These are phyloP conservation scores for Eptesicus fuscus DNA, from an alignment of 2,113 vertebrate genomes.

Conservation along the genomic window DNA sequence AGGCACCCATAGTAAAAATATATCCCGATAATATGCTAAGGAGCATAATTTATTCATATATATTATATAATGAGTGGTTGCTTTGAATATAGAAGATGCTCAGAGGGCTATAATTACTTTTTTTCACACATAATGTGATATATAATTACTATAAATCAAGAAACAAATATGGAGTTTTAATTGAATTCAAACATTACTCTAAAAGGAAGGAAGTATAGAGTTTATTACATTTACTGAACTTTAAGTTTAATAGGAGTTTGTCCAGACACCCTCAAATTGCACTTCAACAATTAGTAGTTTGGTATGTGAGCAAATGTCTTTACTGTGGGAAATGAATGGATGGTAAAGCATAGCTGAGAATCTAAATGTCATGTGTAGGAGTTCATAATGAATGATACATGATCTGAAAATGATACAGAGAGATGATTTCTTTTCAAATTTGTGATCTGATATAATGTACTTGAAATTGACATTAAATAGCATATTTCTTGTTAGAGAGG, in stretches of 20 bases:
- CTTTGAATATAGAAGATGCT: neutral
- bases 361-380: neutral
- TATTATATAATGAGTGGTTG: neutral
- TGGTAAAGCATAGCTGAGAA: neutral
- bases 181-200: neutral
- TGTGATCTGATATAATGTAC: neutral
- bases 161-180: conserved; percentile 11
- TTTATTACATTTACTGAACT: neutral
- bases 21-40: neutral
- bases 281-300: conserved; percentile 11
- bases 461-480: neutral
- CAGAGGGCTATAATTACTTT: neutral
- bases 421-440: neutral
- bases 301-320: neutral
- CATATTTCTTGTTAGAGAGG: neutral
- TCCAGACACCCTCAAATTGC: neutral
- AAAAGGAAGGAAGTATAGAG: neutral
- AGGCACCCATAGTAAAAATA: neutral
- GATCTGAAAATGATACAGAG: neutral
- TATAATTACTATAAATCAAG: conserved; percentile 1
- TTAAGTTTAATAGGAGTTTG: neutral
- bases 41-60: neutral
- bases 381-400: neutral
- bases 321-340: neutral
- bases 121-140: neutral